These are phyloP conservation scores for Achatina immaculata DNA, from an alignment of 1,140 invertebrate genomes.

Conservation along the genomic window DNA sequence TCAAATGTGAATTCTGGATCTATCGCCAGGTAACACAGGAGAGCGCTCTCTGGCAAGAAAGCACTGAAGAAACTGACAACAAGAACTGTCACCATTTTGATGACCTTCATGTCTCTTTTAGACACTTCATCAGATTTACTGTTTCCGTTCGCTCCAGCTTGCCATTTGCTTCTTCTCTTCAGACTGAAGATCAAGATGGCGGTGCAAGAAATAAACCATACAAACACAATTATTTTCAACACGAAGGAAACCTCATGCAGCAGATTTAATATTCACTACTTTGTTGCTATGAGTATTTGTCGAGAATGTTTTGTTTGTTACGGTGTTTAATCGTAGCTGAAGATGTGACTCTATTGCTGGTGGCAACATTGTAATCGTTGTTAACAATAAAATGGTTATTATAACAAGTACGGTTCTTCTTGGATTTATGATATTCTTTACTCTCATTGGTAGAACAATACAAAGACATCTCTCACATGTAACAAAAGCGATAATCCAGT, in stretches of 20 bases:
- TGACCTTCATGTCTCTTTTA: not conserved
- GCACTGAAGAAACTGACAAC: not conserved
- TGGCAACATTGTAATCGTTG: not conserved
- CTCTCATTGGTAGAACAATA: not conserved
- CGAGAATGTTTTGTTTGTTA: not conserved
- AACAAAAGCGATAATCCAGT: not conserved
- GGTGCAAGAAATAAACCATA: not conserved
- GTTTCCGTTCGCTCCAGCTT: not conserved
- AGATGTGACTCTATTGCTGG: not conserved
- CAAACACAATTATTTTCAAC: not conserved
- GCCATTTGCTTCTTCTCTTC: not conserved
- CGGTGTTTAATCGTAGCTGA: not conserved
- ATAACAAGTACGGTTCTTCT: not conserved
- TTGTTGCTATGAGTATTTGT: not conserved
- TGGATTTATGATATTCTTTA: not conserved
- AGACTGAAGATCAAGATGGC: not conserved
- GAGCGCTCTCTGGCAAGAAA: not conserved
- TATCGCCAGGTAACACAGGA: not conserved
- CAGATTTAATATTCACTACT: not conserved
- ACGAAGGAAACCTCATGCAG: not conserved
- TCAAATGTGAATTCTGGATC: not conserved
- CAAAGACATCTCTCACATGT: not conserved
- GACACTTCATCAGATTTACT: not conserved
- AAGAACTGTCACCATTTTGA: not conserved
- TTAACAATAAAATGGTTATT: not conserved